Base-by-base conservation (phyloP, 2,797 vertebrate genomes). In the Xyrichtys novacula region DNA sequence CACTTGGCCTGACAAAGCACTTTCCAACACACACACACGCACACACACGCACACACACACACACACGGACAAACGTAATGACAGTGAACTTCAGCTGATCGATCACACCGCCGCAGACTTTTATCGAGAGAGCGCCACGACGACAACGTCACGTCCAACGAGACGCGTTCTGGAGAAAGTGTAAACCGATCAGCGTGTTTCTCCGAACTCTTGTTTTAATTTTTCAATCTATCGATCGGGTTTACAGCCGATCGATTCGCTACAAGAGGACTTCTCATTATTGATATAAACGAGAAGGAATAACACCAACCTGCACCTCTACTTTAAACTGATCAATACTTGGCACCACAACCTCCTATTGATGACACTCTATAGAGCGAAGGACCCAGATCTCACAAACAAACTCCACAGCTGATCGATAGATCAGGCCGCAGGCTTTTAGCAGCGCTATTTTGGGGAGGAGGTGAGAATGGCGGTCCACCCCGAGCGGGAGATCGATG, bases 1-100 rank as follows among this genome's bases (percentile, higher is more conserved):
- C 6, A 0, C 22, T 73, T 66, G 72, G 50, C 57, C 72, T 75
- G 67, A 84, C 56, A 31, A 55, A 76, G 74, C 74, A 74, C 43
- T 65, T 78, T 67, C 34, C 20, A 22, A 50, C 26, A 49, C 40
- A 70, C 54, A 52, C 29, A 71, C 19, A 49, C 26, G 46, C 34
- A 70, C 54, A 56, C 23, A 71, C 14, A 43, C 48, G 44, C 44
- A 52, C 12, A 23, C 17, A 50, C 20, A 28, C 20, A 31, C 23
- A 47, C 47, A 46, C 28, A 49, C 28, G 58, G 29, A 55, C 36
- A 61, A 38, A 31, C 11, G 56, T 19, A 55, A 64, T 34, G 47
- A 48, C 31, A 16, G 7, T 23, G 5, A 26, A 5, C 43, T 38
- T 7, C 3, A 7, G 6, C 2, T 9, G 43, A 54, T 78, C 28